Conservation (phyloP, 2,113 vertebrate species). For the Halichoeres trimaculatus region DNA sequence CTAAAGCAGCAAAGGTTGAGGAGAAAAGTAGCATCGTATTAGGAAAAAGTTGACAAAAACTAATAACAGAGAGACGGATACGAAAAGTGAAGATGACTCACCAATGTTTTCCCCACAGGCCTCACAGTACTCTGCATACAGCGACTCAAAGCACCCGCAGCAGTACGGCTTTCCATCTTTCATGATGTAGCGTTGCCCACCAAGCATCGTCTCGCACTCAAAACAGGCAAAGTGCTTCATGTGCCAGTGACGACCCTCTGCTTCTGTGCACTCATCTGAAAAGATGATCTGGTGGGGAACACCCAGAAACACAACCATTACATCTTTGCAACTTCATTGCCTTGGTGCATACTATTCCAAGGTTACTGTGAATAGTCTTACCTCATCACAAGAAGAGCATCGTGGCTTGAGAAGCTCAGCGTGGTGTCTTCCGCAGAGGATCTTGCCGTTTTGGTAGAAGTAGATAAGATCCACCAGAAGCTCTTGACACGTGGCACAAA, state of each 20-base stretch:
- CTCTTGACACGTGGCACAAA: conserved; percentile 91
- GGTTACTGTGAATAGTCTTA: conserved; percentile 44
- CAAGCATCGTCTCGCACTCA: conserved; percentile 91
- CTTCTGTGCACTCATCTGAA: conserved; percentile 96
- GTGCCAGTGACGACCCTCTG: conserved; percentile 96
- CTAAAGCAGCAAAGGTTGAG: conserved; percentile 67
- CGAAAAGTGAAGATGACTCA: conserved; percentile 66
- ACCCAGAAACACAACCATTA: background rate
- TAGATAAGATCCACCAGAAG: conserved; percentile 97
- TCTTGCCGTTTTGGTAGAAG: conserved; percentile 94
- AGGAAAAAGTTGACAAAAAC: background rate
- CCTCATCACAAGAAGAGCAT: conserved; percentile 96
- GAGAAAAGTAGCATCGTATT: background rate
- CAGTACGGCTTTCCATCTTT: conserved; percentile 94
- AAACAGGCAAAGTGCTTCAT: conserved; percentile 98
- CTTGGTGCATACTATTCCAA: background rate
- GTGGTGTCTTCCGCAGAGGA: conserved; percentile 94
- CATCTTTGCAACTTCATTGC: background rate
- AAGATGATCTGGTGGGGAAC: conserved; percentile 91
- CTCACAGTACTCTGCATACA: conserved; percentile 95
- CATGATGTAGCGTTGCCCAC: conserved; percentile 98
- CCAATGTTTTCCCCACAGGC: conserved; percentile 95
- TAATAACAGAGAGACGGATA: background rate
- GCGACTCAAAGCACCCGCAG: conserved; percentile 93
- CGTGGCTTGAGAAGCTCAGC: conserved; percentile 95